These are phyloP conservation scores for Neodiprion lecontei DNA, from an alignment of 1,140 invertebrate species.

Conservation along the genomic window DNA sequence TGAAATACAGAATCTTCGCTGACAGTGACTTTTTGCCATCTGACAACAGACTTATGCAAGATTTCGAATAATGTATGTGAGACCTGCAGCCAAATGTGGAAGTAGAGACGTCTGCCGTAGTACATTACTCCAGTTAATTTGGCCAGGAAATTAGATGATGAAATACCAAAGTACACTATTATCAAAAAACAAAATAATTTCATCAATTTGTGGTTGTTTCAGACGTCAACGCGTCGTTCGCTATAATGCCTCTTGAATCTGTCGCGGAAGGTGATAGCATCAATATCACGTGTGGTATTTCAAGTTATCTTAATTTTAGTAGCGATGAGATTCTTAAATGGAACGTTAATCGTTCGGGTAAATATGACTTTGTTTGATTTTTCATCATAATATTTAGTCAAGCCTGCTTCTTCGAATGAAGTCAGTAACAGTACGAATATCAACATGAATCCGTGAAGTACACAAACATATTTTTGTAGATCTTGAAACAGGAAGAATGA, in stretches of 20 bases:
- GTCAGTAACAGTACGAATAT: slow-evolving; percentile 6
- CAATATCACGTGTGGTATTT: slow-evolving; percentile 62
- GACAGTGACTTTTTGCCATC: no score
- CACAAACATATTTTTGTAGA: slow-evolving; percentile 20
- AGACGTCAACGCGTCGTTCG: slow-evolving; percentile 31
- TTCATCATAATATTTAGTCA: slow-evolving; percentile 17
- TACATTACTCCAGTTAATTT: no score
- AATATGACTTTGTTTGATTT: slow-evolving; percentile 13
- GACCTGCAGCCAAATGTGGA: no score
- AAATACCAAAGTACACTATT: no score
- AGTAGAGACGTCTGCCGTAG: no score
- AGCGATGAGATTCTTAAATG: slow-evolving; percentile 53
- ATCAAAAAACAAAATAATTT: slow-evolving; percentile 15
- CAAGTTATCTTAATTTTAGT: slow-evolving; percentile 62
- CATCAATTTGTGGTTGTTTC: slow-evolving; percentile 9
- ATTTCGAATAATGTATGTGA: no score
- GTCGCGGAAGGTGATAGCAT: slow-evolving; percentile 63
- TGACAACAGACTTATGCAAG: no score
- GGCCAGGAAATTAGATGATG: no score
- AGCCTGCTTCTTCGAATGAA: slow-evolving; percentile 23
- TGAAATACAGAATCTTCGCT: no score
- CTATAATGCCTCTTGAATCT: slow-evolving; percentile 40
- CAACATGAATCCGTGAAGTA: slow-evolving; percentile 11
- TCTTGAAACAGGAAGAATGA: slow-evolving; percentile 33
- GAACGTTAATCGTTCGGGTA: slow-evolving; percentile 25